Base-by-base conservation (phyloP, 2,888 invertebrate genomes). In the Schizotus pectinicornis region DNA sequence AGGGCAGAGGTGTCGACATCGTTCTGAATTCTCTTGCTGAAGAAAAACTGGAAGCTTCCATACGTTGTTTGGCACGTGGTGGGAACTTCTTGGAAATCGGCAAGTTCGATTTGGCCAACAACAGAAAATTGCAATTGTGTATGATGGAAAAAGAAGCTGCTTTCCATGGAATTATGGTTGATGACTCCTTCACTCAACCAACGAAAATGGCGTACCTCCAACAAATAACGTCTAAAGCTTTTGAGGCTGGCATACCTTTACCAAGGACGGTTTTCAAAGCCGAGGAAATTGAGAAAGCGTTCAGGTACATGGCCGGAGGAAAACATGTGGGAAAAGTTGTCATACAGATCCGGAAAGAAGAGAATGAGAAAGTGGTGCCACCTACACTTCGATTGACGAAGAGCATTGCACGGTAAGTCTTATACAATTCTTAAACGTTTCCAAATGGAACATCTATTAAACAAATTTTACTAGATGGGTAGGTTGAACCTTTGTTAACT, bases 11-110 rank as follows among this genome's bases (percentile, higher is more conserved):
- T 57, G 97, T 98, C 3, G 92, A 98, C 79, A 80, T 96, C 54
- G 91, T 98, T 7, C 80, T 94, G 7, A 98, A 98, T 79, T 95
- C 95, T 0, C 80, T 98, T 47, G 87, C 95, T 0, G 95, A 93
- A 71, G 95, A 97, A 39, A 95, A 95, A 77, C 82, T 97, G 1
- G 84, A 86, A 73, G 90, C 87, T 0, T 87, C 88, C 0, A 74
- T 87, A 0, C 80, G 86, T 1, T 88, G 88, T 64, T 74, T 88
- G 6, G 85, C 82, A 0, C 60, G 66, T 1, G 78, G 82, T 0
- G 88, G 94, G 5, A 82, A 88, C 57, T 94, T 94, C 77, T 77
- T 94, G 49, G 94, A 94, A 80, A 92, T 94, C 57, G 93, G 93
- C 43, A 94, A 93, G 79, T 90, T 87, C 70, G 93, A 94, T 77